Conservation (phyloP, 1,140 invertebrate genomes). For the Solen grandis region DNA sequence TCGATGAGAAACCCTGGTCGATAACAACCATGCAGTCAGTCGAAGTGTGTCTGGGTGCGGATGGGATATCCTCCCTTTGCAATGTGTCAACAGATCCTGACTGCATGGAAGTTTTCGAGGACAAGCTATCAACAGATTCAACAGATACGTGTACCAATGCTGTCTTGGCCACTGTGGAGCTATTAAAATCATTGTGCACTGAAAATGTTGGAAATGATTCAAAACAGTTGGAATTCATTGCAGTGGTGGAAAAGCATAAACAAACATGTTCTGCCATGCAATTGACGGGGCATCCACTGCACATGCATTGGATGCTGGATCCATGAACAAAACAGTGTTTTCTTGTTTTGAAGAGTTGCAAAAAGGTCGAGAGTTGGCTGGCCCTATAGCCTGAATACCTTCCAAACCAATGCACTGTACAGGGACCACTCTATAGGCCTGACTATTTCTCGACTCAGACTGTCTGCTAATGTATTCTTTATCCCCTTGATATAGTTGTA, state of each 20-base stretch:
- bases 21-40: slow-evolving; percentile 36
- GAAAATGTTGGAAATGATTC: slow-evolving; percentile 22
- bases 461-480: neutral
- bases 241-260: slow-evolving; percentile 30
- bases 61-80: neutral
- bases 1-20: slow-evolving; percentile 8
- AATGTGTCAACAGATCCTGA: slow-evolving; percentile 13
- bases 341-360: neutral
- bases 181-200: slow-evolving; percentile 23
- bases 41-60: slow-evolving; percentile 11
- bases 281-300: slow-evolving; percentile 34
- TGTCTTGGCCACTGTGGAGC: slow-evolving; percentile 26
- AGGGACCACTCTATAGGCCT: slow-evolving; percentile 24
- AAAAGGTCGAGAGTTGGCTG: neutral
- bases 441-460: neutral
- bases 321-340: neutral
- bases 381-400: neutral
- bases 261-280: slow-evolving; percentile 30
- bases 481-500: neutral
- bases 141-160: neutral
- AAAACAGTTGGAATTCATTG: too few species aligned
- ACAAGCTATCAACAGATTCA: neutral
- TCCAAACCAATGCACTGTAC: slow-evolving; percentile 9
- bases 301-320: neutral
- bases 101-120: slow-evolving; percentile 1